These are phyloP conservation scores for Baccha elongata DNA, from an alignment of 2,888 invertebrate genomes.

Conservation along the genomic window DNA sequence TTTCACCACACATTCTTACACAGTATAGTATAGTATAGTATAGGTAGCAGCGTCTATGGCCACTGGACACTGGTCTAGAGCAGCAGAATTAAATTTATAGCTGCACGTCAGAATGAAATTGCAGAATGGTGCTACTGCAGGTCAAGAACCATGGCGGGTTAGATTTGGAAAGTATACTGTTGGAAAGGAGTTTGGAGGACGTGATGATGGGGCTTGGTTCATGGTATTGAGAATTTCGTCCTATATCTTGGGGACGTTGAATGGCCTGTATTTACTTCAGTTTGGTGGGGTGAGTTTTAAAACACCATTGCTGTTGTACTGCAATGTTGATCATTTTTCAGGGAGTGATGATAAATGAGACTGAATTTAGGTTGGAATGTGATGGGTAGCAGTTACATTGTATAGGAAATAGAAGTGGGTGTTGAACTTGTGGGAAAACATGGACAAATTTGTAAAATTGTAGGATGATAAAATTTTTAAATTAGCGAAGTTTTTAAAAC, in stretches of 20 bases:
- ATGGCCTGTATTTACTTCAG: not conserved
- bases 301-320: not conserved
- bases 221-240: not conserved
- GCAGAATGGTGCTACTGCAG: constrained; percentile 24
- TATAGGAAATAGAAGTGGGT: not conserved
- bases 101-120: constrained; percentile 33
- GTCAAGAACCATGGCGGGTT: constrained; percentile 4
- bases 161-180: not conserved
- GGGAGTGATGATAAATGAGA: constrained; percentile 20
- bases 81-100: constrained; percentile 37
- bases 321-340: constrained; percentile 26
- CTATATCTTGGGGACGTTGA: not conserved
- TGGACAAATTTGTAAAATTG: not conserved
- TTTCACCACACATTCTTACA: constrained; percentile 26
- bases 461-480: no score
- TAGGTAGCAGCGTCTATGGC: constrained; percentile 3
- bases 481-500: no score
- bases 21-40: constrained; percentile 7
- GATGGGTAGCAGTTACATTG: not conserved
- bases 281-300: not conserved
- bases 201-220: constrained; percentile 17
- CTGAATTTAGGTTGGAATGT: not conserved
- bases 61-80: no score
- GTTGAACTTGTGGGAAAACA: not conserved
- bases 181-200: not conserved